A percentile compares a stretch with the other conserved stretches of the same genome.
These are phyloP conservation scores for Macrochelys suwanniensis DNA, from an alignment of 2,797 vertebrate genomes.

Conservation along the genomic window DNA sequence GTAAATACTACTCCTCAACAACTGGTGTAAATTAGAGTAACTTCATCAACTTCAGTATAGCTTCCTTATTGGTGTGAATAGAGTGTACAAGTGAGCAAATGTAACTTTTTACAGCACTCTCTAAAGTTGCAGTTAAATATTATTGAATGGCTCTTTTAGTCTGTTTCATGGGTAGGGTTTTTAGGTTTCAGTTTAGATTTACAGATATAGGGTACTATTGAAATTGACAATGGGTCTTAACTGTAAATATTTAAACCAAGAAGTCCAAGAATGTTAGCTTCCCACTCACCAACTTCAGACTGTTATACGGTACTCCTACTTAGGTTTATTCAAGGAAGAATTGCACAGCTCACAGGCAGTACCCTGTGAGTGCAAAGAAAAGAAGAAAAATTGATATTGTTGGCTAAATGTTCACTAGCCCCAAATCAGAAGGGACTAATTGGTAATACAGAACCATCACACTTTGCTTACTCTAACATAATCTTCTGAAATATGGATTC, in stretches of 20 bases:
- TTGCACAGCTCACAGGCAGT: not conserved
- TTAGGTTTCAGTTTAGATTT: not conserved
- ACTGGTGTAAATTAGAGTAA: not conserved
- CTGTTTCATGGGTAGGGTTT: not conserved
- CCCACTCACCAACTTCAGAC: not conserved
- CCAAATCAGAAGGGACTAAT: not conserved
- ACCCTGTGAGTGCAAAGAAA: not conserved
- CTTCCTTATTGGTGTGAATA: not conserved
- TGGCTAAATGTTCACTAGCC: not conserved
- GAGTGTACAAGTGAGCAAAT: not conserved
- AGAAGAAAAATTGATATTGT: not conserved
- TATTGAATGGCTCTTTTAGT: not conserved
- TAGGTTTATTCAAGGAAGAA: not conserved
- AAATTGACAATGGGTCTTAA: not conserved
- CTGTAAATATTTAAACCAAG: not conserved
- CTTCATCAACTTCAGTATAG: not conserved
- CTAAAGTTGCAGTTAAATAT: not conserved
- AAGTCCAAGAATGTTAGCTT: not conserved
- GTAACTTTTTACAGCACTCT: not conserved
- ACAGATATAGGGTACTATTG: not conserved
- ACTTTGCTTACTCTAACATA: not conserved
- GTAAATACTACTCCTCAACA: too few species aligned
- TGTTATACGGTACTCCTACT: not conserved
- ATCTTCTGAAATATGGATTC: not conserved
- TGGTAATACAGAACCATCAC: not conserved